phyloP scores from a whole-genome alignment of 2,888 invertebrate genomes.

The Heteropelma amictum region DNA sequence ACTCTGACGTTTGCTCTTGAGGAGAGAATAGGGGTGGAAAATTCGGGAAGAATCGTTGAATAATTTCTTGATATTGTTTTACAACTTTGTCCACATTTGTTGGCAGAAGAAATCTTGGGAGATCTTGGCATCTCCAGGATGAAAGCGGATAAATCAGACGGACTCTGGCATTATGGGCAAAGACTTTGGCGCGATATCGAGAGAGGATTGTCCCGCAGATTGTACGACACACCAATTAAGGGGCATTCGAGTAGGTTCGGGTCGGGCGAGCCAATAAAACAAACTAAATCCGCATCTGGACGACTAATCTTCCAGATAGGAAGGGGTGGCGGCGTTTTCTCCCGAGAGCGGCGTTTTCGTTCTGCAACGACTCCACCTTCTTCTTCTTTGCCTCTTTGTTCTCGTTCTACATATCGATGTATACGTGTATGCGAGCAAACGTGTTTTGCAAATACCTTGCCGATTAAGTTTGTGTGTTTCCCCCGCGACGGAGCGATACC shows the following conservation, averaged over 20 bases:
- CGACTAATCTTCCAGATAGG: conserved; percentile 71
- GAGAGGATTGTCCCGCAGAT: conserved; percentile 54
- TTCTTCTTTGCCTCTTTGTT: conserved; percentile 8
- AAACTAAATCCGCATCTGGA: conserved; percentile 73
- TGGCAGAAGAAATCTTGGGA: not conserved
- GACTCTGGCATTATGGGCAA: conserved; percentile 29
- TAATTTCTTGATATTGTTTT: not conserved
- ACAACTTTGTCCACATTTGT: too few species aligned
- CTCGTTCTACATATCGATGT: conserved; percentile 18
- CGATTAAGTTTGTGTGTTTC: conserved; percentile 53
- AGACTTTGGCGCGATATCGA: conserved; percentile 50
- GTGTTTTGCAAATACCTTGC: too few species aligned
- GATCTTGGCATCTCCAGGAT: conserved; percentile 40
- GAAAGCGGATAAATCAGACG: conserved; percentile 29
- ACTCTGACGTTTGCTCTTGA: conserved; percentile 7
- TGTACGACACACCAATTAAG: conserved; percentile 71
- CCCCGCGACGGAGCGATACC: conserved; percentile 67
- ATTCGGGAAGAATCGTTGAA: not conserved
- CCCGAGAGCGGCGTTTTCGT: conserved; percentile 33
- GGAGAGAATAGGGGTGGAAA: conserved; percentile 34
- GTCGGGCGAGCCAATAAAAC: conserved; percentile 63
- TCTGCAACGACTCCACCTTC: conserved; percentile 7
- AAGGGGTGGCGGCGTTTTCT: conserved; percentile 45
- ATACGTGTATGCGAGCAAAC: too few species aligned
- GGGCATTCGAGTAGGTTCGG: conserved; percentile 67